phyloP scores from a whole-genome alignment of 2,113 vertebrate species.

The Halichoerus grypus region DNA sequence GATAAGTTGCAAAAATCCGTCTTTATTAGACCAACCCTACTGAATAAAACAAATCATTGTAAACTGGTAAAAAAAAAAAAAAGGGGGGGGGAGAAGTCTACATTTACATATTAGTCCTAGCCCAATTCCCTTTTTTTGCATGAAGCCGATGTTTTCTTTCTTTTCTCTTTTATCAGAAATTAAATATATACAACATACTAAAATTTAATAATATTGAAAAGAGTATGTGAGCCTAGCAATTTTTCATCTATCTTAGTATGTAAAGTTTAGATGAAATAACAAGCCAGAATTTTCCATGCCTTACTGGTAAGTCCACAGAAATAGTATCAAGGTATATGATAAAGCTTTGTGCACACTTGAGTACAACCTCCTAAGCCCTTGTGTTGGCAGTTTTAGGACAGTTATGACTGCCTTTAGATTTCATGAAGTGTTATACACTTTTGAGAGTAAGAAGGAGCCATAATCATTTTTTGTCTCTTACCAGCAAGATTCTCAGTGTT shows the following conservation, averaged over 20 bases:
- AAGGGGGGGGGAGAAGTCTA: background rate
- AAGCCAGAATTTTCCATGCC: background rate
- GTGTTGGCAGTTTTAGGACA: background rate
- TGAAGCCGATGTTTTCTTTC: background rate
- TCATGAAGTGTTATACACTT: background rate
- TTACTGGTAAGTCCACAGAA: background rate
- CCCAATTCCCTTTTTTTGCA: background rate
- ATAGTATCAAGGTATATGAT: background rate
- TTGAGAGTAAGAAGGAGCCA: background rate
- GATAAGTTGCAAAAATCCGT: background rate
- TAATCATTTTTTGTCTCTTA: background rate
- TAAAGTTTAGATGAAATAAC: conserved; percentile 8
- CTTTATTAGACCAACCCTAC: background rate
- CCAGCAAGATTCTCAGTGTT: background rate
- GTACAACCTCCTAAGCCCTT: background rate
- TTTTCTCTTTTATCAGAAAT: background rate
- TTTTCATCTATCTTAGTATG: background rate
- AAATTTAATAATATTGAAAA: background rate
- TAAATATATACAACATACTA: background rate
- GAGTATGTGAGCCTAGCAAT: rapidly evolving
- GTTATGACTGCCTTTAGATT: background rate
- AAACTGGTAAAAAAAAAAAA: background rate
- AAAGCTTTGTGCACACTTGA: background rate
- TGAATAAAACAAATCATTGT: background rate
- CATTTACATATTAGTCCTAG: background rate